phyloP scores from a whole-genome alignment of 2,797 vertebrate genomes.

The Anolis apletophallus region DNA sequence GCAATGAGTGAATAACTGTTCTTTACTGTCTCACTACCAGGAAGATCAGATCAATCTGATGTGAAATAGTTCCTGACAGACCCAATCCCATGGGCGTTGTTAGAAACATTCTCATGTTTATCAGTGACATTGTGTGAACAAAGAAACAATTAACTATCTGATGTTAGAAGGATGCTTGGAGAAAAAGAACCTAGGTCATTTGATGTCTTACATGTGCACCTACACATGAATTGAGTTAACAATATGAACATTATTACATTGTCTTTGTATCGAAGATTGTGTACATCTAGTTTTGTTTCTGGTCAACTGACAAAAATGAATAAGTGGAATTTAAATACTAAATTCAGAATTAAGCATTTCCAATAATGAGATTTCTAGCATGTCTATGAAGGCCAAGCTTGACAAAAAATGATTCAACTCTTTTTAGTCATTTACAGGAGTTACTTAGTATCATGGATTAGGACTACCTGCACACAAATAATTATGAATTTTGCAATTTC shows the following conservation, averaged over 20 bases:
- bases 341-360: background rate
- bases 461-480: background rate
- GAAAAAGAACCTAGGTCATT: background rate
- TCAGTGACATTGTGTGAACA: background rate
- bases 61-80: background rate
- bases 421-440: background rate
- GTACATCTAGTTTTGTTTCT: background rate
- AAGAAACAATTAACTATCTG: background rate
- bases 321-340: too few species aligned
- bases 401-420: background rate
- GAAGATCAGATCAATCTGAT: background rate
- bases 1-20: too few species aligned
- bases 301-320: too few species aligned
- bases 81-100: background rate
- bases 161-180: background rate
- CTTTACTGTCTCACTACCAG: too few species aligned
- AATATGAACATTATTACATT: background rate
- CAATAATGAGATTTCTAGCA: background rate
- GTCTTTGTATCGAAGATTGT: background rate
- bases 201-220: background rate
- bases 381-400: background rate
- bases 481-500: background rate
- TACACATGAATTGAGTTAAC: too few species aligned
- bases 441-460: background rate
- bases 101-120: background rate